Conservation (phyloP, 2,113 vertebrate genomes). For the Entomyzon cyanotis region DNA sequence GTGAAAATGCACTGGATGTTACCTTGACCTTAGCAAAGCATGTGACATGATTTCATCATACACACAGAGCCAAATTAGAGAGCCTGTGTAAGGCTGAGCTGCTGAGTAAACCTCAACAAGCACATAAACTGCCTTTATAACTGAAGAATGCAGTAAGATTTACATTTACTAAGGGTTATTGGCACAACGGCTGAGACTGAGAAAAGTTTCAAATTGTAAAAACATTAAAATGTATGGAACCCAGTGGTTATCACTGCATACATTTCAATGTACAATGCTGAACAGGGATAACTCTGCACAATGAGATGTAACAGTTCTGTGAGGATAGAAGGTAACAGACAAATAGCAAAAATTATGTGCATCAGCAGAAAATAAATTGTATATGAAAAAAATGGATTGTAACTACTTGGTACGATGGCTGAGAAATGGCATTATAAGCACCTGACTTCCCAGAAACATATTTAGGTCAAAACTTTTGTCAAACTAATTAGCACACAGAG, state of each 20-base stretch:
- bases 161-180: not conserved
- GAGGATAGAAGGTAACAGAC: not conserved
- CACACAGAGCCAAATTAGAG: not conserved
- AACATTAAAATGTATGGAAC: not conserved
- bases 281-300: not conserved
- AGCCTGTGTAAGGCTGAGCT: not conserved
- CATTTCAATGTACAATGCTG: not conserved
- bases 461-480: not conserved
- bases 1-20: not conserved
- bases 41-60: not conserved
- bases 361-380: not conserved
- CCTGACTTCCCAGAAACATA: not conserved
- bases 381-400: not conserved
- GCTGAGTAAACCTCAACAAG: not conserved
- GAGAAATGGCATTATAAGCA: not conserved
- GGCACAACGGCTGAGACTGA: not conserved
- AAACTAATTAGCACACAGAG: not conserved
- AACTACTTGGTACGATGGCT: not conserved
- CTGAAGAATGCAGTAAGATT: not conserved
- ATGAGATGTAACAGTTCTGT: not conserved
- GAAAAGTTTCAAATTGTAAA: not conserved
- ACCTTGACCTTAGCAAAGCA: not conserved
- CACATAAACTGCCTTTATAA: not conserved
- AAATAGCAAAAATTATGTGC: not conserved
- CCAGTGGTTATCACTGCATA: rapidly evolving